Evolutionary conservation across 2,888 invertebrate genomes (phyloP).

Genomic region (Ectobius pallidus): DNA sequence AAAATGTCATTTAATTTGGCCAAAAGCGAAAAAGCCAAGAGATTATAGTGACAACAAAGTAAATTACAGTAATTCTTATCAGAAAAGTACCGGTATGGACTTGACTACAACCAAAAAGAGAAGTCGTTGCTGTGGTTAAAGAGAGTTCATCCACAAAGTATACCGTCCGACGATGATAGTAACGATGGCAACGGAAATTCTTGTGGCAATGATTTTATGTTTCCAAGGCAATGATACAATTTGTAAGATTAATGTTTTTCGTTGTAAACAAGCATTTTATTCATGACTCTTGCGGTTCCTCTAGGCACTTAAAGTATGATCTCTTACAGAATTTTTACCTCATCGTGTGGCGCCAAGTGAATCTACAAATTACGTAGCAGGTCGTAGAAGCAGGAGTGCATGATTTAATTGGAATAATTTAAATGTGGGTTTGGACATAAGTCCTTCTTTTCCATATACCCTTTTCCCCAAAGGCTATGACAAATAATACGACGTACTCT

Average conservation of each 20-base stretch:
- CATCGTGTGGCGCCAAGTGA: no score
- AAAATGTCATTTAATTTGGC: constrained; percentile 41
- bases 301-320: not conserved
- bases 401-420: constrained; percentile 2
- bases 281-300: not conserved
- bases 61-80: not conserved
- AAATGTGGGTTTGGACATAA: not conserved
- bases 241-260: not conserved
- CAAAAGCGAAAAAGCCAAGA: constrained; percentile 28
- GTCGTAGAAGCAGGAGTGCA: not conserved
- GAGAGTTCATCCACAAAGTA: not conserved
- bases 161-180: not conserved
- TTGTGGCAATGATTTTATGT: not conserved
- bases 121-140: not conserved
- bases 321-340: no score
- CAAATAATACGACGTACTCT: not conserved
- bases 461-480: not conserved
- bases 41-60: not conserved
- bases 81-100: not conserved
- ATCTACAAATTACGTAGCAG: no score
- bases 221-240: not conserved
- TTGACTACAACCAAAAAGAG: not conserved
- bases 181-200: not conserved
- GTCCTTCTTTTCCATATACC: not conserved
- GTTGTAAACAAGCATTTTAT: not conserved